Percentiles rank a stretch among this genome's conserved stretches.
phyloP scores from a whole-genome alignment of 2,113 vertebrate genomes.

The Excalfactoria chinensis region DNA sequence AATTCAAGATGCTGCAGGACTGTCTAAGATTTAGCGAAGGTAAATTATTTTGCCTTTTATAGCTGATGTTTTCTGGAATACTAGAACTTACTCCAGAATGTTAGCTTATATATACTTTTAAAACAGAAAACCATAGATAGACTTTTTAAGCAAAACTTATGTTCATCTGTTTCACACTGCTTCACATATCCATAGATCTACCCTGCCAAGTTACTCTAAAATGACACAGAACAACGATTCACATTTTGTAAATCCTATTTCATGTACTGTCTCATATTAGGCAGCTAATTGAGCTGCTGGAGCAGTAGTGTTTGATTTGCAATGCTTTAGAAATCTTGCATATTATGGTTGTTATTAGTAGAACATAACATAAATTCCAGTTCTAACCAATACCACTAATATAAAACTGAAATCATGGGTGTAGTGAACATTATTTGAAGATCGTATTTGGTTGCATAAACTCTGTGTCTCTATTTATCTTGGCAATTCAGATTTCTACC shows the following conservation, averaged over 20 bases:
- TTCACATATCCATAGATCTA: background rate
- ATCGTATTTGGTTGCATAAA: background rate
- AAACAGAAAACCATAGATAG: background rate
- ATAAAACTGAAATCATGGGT: background rate
- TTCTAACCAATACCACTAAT: background rate
- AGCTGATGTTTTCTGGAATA: background rate
- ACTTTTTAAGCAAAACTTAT: background rate
- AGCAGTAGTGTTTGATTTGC: background rate
- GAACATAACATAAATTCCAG: background rate
- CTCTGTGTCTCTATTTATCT: background rate
- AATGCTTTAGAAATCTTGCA: background rate
- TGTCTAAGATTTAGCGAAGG: background rate
- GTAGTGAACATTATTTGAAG: background rate
- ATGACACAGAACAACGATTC: background rate
- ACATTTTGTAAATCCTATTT: conserved; percentile 40
- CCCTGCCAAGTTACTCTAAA: background rate
- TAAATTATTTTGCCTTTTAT: background rate
- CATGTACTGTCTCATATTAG: conserved; percentile 20
- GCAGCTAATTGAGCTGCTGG: background rate
- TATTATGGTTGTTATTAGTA: background rate
- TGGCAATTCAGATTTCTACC: background rate
- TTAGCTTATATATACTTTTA: background rate
- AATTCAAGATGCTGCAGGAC: background rate
- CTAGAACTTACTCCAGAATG: background rate
- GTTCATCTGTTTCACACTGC: background rate